These are phyloP conservation scores for Acrocyrtus sp. DNA, from an alignment of 2,888 invertebrate genomes.

Conservation along the genomic window DNA sequence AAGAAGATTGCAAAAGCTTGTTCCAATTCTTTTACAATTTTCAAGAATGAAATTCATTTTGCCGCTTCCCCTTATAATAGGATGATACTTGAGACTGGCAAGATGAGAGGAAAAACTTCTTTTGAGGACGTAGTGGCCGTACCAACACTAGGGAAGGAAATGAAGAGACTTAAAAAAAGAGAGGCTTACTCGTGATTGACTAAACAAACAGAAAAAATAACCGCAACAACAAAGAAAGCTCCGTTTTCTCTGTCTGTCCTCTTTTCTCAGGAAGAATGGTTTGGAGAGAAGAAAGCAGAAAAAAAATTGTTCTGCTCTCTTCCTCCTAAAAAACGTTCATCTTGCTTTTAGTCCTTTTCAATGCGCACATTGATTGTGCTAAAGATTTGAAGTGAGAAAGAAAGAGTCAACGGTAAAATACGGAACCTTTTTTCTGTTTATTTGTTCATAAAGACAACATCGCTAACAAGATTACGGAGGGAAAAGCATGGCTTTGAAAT, in stretches of 20 bases:
- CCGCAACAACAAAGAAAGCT: constrained; percentile 19
- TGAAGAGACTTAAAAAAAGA: not conserved
- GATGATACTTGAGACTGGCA: not conserved
- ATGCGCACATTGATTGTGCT: not conserved
- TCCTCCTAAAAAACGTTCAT: not conserved
- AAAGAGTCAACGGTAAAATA: constrained; percentile 6
- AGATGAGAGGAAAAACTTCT: too few relatives aligned
- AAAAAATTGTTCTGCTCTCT: constrained; percentile 2
- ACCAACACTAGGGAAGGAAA: not conserved
- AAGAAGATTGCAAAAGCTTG: constrained; percentile 9
- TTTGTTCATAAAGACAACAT: not conserved
- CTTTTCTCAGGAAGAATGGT: not conserved
- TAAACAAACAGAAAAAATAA: constrained; percentile 42
- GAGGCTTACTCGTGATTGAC: constrained; percentile 35
- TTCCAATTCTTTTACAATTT: not conserved
- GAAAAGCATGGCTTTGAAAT: constrained; percentile 28
- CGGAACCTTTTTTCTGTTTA: constrained; percentile 7
- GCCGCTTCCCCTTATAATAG: not conserved
- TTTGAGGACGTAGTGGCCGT: too few relatives aligned
- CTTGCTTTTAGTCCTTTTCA: constrained; percentile 8
- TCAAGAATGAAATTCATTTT: not conserved
- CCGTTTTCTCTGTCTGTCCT: not conserved
- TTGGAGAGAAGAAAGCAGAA: constrained; percentile 16
- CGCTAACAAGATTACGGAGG: constrained; percentile 46
- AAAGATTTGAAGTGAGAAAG: constrained; percentile 9